Conservation (phyloP, 92 coral and sea anemone species). For the Porites rus region DNA sequence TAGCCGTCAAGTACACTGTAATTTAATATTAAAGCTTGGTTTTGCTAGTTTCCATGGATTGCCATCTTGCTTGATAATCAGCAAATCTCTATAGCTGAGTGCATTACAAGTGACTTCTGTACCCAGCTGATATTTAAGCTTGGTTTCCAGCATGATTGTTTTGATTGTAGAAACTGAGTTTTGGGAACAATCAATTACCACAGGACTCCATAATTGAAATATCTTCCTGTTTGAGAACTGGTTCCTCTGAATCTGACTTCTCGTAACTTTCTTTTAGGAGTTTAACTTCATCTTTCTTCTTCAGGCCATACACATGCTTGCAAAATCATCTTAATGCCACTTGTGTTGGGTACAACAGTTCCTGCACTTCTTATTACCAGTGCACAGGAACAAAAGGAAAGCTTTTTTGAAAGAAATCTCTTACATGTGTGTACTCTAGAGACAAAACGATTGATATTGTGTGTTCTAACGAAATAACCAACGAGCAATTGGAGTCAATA, state of each 20-base stretch:
- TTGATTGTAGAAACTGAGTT: slow-evolving; percentile 34
- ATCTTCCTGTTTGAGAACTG: slow-evolving; percentile 52
- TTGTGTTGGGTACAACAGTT: slow-evolving; percentile 41
- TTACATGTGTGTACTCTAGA: too few species aligned
- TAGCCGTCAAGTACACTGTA: slow-evolving; percentile 44
- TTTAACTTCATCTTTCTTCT: neutral
- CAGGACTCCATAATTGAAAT: slow-evolving; percentile 32
- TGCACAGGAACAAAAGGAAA: too few species aligned
- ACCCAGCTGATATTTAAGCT: slow-evolving; percentile 5
- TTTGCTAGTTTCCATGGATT: slow-evolving; percentile 41
- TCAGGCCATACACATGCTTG: slow-evolving; percentile 27
- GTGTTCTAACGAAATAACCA: too few species aligned
- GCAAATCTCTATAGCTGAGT: slow-evolving; percentile 34
- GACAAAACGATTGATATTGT: too few species aligned
- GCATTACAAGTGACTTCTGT: slow-evolving; percentile 22
- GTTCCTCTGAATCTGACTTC: slow-evolving; percentile 32
- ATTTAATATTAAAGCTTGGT: slow-evolving; percentile 27
- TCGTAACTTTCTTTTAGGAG: neutral
- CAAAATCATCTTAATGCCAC: slow-evolving; percentile 35
- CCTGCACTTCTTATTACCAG: too few species aligned
- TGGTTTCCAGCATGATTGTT: slow-evolving; percentile 7
- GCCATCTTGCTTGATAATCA: slow-evolving; percentile 36
- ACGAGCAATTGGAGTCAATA: too few species aligned
- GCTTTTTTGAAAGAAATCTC: too few species aligned
- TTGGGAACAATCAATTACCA: slow-evolving; percentile 52